Conservation (phyloP, 2,797 vertebrate species). For the Ispidina picta region DNA sequence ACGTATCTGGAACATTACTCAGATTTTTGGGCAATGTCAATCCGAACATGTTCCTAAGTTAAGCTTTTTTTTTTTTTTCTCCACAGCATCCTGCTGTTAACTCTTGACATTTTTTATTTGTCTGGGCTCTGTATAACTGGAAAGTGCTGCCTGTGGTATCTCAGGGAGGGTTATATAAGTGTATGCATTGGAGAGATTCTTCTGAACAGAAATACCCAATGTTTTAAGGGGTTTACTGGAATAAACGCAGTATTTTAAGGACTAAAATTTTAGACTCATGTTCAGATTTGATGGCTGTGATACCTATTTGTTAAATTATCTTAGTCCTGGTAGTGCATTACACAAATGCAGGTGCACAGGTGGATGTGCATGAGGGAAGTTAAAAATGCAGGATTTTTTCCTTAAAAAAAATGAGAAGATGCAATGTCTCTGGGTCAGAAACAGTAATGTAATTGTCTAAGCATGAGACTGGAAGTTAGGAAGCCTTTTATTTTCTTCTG, state of each 20-base stretch:
- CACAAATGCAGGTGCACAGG: not conserved
- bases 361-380: not conserved
- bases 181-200: not conserved
- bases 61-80: not conserved
- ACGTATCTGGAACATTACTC: constrained; percentile 47
- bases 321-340: not conserved
- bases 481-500: constrained; percentile 6
- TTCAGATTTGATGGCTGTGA: not conserved
- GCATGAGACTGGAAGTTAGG: not conserved
- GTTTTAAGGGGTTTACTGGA: not conserved
- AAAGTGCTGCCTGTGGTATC: not conserved
- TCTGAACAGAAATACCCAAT: not conserved
- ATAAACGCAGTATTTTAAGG: not conserved
- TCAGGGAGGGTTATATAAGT: not conserved
- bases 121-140: rapidly evolving
- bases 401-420: not conserved
- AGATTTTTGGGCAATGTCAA: constrained; percentile 48
- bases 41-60: constrained; percentile 23
- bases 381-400: not conserved
- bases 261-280: not conserved
- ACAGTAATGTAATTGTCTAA: not conserved
- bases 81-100: constrained; percentile 8
- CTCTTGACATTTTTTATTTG: not conserved
- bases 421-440: not conserved
- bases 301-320: not conserved